Base-by-base conservation (phyloP, 1,140 invertebrate species). In the Drosophila auraria region DNA sequence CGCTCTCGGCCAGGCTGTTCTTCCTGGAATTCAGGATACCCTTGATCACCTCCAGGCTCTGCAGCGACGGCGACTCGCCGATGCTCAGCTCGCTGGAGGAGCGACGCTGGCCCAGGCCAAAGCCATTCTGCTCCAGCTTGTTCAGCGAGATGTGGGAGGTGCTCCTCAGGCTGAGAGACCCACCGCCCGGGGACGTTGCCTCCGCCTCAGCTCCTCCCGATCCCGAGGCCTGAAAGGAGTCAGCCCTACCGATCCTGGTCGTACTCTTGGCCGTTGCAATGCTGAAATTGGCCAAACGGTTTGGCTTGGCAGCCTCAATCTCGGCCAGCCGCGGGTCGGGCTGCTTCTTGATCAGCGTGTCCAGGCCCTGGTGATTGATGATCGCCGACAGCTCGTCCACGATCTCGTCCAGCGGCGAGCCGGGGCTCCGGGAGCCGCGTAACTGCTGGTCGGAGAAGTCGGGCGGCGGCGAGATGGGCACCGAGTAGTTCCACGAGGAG, bases 21-120 rank as follows among this genome's bases (percentile, higher is more conserved):
- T 93, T 92, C 17, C 91, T 69, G 9, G 91, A 93, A 33, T 79
- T 90, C 40, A 93, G 42, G 25, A 93, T 93, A 8, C 78, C 87
- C 71, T 93, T 93, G 61, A 93, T 93, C 2, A 93, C 83, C 62
- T 91, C 86, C 17, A 92, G 74, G 38, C 92, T 93, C 53, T 93
- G 92, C 17, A 93, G 73, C 3, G 89, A 87, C 0, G 92, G 92
- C 2, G 89, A 84, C 53, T 93, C 92, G 1, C 77, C 91, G 36
- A 93, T 93, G 76, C 92, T 93, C 33, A 93, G 68, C 75, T 93
- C 92, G 57, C 91, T 93, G 11, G 91, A 91, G 30, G 92, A 93
- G 47, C 91, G 89, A 25, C 92, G 62, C 45, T 73, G 76, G 17
- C 76, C 79, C 56, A 82, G 27, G 1, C 54, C 44, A 6, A 38